Evolutionary conservation across 1,140 invertebrate species (phyloP).

Genomic region (Argopecten irradians): DNA sequence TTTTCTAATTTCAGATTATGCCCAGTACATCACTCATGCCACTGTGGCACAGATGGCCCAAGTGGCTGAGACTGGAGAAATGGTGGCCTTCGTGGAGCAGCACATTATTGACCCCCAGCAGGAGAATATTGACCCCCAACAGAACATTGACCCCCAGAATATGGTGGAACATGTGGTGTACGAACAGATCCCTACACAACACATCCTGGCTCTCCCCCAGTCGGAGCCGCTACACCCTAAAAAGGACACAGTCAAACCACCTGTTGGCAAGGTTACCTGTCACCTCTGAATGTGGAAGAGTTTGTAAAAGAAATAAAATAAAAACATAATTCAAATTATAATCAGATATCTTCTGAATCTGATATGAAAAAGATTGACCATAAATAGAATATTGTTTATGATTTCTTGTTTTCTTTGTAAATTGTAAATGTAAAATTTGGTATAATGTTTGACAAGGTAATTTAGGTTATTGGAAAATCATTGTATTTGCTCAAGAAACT

Average conservation of each 20-base stretch:
- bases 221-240: slow-evolving; percentile 47
- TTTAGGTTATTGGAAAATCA: too few relatives aligned
- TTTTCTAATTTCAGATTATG: slow-evolving; percentile 65
- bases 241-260: slow-evolving; percentile 59
- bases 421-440: too few relatives aligned
- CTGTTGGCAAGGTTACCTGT: slow-evolving; percentile 73
- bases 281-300: too few relatives aligned
- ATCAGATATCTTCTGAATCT: too few relatives aligned
- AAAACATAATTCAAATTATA: too few relatives aligned
- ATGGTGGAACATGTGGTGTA: slow-evolving; percentile 60
- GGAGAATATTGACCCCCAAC: slow-evolving; percentile 64
- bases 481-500: too few relatives aligned
- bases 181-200: slow-evolving; percentile 49
- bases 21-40: slow-evolving; percentile 62
- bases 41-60: slow-evolving; percentile 57
- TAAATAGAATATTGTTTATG: too few relatives aligned
- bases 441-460: too few relatives aligned
- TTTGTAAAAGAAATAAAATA: too few relatives aligned
- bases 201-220: slow-evolving; percentile 31
- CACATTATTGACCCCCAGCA: slow-evolving; percentile 65
- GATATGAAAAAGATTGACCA: too few relatives aligned
- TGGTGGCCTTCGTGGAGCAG: slow-evolving; percentile 63
- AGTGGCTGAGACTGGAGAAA: slow-evolving; percentile 52
- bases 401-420: too few relatives aligned
- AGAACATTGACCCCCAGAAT: slow-evolving; percentile 47